Conservation (phyloP, 1,140 invertebrate genomes). For the Trinorchestia longiramus region DNA sequence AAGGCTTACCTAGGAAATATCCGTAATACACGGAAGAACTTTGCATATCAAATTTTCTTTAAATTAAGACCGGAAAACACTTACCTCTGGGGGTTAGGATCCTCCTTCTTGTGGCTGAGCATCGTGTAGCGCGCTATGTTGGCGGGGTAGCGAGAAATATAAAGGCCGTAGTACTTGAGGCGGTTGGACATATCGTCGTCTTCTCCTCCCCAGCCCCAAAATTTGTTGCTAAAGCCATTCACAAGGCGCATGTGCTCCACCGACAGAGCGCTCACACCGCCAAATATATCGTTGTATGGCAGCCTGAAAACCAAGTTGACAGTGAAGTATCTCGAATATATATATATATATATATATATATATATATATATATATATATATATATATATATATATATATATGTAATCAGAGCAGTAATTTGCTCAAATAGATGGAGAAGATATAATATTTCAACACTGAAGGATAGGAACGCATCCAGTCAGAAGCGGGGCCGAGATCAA, state of each 20-base stretch:
- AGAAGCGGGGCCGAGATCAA: too few species aligned
- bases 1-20: neutral
- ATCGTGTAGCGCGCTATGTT: conserved; percentile 91
- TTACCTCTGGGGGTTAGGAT: conserved; percentile 56
- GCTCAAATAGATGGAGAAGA: too few species aligned
- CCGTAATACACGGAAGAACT: neutral
- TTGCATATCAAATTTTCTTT: neutral
- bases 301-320: neutral
- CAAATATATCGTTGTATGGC: conserved; percentile 69
- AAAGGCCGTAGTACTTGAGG: conserved; percentile 56
- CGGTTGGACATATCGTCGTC: conserved; percentile 70
- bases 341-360: too few species aligned
- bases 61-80: neutral
- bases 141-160: conserved; percentile 82
- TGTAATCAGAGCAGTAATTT: too few species aligned
- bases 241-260: conserved; percentile 80
- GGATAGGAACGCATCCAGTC: neutral
- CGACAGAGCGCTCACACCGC: conserved; percentile 88
- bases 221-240: conserved; percentile 71
- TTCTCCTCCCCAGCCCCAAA: conserved; percentile 72
- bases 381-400: too few species aligned
- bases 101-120: conserved; percentile 81
- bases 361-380: too few species aligned
- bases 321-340: neutral
- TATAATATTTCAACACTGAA: too few species aligned